Conservation (phyloP, 2,797 vertebrate species). For the Eutrigla gurnardus region DNA sequence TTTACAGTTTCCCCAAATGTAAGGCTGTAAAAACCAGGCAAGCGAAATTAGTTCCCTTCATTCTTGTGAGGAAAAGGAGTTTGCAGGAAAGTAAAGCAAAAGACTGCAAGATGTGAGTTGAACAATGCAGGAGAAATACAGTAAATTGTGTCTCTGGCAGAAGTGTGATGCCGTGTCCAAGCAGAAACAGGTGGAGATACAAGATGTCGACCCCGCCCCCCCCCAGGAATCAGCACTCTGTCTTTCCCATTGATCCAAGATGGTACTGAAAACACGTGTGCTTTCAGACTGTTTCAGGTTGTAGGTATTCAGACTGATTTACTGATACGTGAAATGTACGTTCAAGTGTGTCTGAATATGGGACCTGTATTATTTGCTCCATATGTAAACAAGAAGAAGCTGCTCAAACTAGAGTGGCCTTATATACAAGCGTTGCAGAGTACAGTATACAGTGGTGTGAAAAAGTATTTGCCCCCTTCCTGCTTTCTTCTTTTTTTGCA, state of each 20-base stretch:
- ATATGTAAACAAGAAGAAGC: neutral
- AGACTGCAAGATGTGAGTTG: neutral
- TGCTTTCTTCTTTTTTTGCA: too few species aligned
- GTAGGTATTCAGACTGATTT: neutral
- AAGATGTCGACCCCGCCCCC: neutral
- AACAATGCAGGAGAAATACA: neutral
- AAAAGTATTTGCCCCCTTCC: too few species aligned
- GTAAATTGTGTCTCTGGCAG: neutral
- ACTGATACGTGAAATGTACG: too few species aligned
- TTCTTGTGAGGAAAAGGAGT: neutral
- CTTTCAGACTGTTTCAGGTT: conserved; percentile 10
- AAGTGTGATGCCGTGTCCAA: neutral
- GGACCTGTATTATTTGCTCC: neutral
- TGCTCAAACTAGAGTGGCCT: neutral
- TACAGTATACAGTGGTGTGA: too few species aligned
- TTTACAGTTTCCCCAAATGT: neutral
- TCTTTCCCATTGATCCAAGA: conserved; percentile 11
- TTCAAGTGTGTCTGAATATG: neutral
- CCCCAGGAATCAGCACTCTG: neutral
- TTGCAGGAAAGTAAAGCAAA: neutral
- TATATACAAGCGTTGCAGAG: too few species aligned
- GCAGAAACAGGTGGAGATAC: neutral
- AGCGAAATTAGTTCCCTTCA: neutral
- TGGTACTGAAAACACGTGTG: neutral
- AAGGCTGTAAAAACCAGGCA: neutral